phyloP scores from a whole-genome alignment of 2,797 vertebrate species.

The Pitangus sulphuratus region DNA sequence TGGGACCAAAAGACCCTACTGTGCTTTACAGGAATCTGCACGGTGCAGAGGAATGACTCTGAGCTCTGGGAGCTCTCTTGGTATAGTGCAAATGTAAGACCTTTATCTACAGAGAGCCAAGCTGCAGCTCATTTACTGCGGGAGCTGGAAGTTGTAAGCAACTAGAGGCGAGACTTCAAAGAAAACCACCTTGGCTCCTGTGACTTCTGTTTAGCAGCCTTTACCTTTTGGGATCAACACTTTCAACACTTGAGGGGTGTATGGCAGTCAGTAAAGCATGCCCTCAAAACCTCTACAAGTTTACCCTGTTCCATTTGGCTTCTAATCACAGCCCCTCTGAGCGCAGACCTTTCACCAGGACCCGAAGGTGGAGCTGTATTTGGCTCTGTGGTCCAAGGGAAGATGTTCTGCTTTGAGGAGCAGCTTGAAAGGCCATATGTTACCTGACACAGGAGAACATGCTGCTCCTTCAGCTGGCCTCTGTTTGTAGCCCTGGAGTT shows the following conservation, averaged over 20 bases:
- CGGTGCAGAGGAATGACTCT: background rate
- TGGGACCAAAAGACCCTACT: background rate
- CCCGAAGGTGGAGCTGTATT: background rate
- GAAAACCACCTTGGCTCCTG: background rate
- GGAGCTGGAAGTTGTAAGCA: background rate
- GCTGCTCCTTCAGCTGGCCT: background rate
- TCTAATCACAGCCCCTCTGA: background rate
- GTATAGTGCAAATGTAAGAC: background rate
- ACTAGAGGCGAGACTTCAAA: background rate
- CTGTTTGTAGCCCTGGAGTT: background rate
- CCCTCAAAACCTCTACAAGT: background rate
- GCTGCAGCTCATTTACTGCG: background rate
- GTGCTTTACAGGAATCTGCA: background rate
- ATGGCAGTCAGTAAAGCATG: background rate
- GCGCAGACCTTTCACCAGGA: background rate
- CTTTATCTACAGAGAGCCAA: slow-evolving; percentile 27
- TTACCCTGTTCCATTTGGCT: background rate
- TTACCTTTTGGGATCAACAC: background rate
- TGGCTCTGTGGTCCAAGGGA: background rate
- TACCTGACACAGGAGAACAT: background rate
- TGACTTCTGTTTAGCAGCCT: background rate
- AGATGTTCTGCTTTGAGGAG: background rate
- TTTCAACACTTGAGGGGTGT: background rate
- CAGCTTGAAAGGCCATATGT: background rate
- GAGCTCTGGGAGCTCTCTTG: background rate